Evolutionary conservation across 1,140 invertebrate species (phyloP).

Genomic region (Macrobrachium rosenbergii): DNA sequence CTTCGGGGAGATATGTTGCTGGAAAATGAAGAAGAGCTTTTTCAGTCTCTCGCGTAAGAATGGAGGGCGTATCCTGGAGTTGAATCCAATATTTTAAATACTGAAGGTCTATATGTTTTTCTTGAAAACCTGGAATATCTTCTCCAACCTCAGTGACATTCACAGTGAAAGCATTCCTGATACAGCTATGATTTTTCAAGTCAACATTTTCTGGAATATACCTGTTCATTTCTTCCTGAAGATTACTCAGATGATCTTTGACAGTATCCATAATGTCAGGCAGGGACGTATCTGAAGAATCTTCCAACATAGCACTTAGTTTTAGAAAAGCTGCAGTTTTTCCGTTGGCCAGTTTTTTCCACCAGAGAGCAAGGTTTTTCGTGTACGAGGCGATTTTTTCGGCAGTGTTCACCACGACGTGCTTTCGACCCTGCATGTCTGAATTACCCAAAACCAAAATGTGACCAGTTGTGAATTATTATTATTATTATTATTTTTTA

Average conservation of each 20-base stretch:
- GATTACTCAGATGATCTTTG: constrained; percentile 29
- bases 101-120: constrained; percentile 26
- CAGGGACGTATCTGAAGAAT: constrained; percentile 30
- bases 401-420: constrained; percentile 3
- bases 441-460: too few relatives aligned
- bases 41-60: background rate
- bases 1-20: too few relatives aligned
- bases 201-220: constrained; percentile 20
- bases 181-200: constrained; percentile 32
- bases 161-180: too few relatives aligned
- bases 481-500: too few relatives aligned
- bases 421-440: constrained; percentile 33
- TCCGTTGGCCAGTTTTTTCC: too few relatives aligned
- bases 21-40: too few relatives aligned
- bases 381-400: constrained; percentile 23
- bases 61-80: background rate
- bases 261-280: constrained; percentile 21
- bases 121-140: too few relatives aligned
- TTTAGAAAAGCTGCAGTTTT: constrained; percentile 30
- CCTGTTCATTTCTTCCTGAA: constrained; percentile 46
- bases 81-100: constrained; percentile 1
- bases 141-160: too few relatives aligned
- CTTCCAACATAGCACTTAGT: constrained; percentile 37
- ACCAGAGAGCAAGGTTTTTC: constrained; percentile 31
- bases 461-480: too few relatives aligned